Percentiles rank a stretch among this genome's conserved stretches.
Evolutionary conservation across 2,797 vertebrate genomes (phyloP).

Genomic region (Rhincodon typus): DNA sequence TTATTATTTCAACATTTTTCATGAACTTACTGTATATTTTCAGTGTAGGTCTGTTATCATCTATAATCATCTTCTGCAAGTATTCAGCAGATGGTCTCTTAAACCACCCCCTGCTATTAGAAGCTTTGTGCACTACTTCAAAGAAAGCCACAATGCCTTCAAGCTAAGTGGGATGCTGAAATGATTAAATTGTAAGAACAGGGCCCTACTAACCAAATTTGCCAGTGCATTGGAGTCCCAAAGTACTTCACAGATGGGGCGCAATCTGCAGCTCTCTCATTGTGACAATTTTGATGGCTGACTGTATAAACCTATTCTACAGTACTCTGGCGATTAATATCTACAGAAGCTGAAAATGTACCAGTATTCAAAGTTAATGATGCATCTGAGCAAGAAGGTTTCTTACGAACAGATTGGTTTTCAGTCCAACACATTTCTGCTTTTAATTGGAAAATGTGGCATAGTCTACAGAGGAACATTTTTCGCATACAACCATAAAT

Average conservation of each 20-base stretch:
- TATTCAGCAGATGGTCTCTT: conserved; percentile 33
- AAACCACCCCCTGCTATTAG: conserved; percentile 35
- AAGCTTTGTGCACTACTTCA: conserved; percentile 36
- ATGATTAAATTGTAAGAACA: conserved; percentile 30
- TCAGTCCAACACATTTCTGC: not conserved
- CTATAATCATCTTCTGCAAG: conserved; percentile 18
- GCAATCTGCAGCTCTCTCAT: conserved; percentile 28
- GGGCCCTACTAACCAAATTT: conserved; percentile 32
- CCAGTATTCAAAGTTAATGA: not conserved
- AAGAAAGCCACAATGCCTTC: conserved; percentile 36
- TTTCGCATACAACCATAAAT: not conserved
- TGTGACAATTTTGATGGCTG: conserved; percentile 19
- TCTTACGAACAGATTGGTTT: too few species aligned
- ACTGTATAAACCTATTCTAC: not conserved
- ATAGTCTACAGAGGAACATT: not conserved
- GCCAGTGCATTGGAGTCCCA: conserved; percentile 22
- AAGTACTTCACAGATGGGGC: conserved; percentile 33
- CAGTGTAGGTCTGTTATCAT: not conserved
- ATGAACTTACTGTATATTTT: not conserved
- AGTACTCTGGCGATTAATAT: not conserved
- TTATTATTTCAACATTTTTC: not conserved
- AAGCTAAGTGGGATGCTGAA: conserved; percentile 37
- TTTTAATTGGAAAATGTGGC: not conserved
- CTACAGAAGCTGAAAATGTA: conserved; percentile 1
- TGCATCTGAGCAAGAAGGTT: not conserved